These are phyloP conservation scores for Drosophila percnosoma DNA, from an alignment of 2,888 invertebrate genomes.

Conservation along the genomic window DNA sequence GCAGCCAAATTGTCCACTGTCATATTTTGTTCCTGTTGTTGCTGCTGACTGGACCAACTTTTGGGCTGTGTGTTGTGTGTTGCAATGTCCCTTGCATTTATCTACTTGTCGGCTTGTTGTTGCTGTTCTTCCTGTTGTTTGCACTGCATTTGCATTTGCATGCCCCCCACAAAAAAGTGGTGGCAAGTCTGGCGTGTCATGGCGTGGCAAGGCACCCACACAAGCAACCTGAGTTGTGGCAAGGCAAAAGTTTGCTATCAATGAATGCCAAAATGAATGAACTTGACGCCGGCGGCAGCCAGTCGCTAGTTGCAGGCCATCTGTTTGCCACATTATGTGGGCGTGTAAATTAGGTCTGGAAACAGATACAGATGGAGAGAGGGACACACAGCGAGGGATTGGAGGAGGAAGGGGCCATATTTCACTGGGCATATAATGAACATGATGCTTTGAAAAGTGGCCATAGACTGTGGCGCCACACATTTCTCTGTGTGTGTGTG, in stretches of 20 bases:
- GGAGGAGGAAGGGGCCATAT: background rate
- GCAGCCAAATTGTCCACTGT: constrained; percentile 37
- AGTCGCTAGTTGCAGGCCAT: constrained; percentile 21
- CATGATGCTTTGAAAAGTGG: constrained; percentile 44
- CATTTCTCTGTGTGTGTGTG: constrained; percentile 2
- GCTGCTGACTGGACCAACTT: constrained; percentile 47
- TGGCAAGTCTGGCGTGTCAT: constrained; percentile 2
- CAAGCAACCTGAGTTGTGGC: constrained; percentile 30
- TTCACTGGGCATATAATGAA: constrained; percentile 54
- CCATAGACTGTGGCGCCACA: constrained; percentile 37
- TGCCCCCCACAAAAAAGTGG: background rate
- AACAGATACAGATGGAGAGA: background rate
- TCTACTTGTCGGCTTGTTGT: constrained; percentile 51
- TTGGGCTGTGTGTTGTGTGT: constrained; percentile 30
- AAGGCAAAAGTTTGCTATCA: constrained; percentile 45
- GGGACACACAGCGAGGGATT: background rate
- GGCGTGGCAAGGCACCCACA: constrained; percentile 30
- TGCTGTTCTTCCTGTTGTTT: constrained; percentile 35
- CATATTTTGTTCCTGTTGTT: constrained; percentile 18
- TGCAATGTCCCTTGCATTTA: constrained; percentile 48
- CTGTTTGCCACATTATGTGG: constrained; percentile 51
- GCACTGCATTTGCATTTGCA: constrained; percentile 57
- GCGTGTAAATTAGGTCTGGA: constrained; percentile 63
- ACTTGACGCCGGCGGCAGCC: constrained; percentile 52
- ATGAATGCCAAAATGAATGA: constrained; percentile 75